Conservation (phyloP, 2,113 vertebrate species). For the Erythrolamprus reginae region DNA sequence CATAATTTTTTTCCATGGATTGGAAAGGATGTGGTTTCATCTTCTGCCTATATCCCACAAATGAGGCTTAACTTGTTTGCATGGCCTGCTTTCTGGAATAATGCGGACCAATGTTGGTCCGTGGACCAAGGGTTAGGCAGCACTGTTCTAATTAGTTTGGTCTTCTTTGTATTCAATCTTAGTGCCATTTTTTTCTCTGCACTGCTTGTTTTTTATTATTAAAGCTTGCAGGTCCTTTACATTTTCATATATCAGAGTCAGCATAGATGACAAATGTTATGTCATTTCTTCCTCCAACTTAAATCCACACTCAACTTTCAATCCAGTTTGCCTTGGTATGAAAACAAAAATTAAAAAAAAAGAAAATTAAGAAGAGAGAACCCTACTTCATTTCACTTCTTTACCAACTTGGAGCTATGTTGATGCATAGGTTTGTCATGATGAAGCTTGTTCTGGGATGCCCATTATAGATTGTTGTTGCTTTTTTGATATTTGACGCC, state of each 20-base stretch:
- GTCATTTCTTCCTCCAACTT: background rate
- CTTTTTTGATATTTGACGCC: background rate
- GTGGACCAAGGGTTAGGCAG: too few species aligned
- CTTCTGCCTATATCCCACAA: too few species aligned
- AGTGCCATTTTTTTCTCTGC: background rate
- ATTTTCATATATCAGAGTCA: background rate
- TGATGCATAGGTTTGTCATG: background rate
- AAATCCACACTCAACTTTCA: background rate
- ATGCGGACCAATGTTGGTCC: too few species aligned
- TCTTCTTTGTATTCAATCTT: background rate
- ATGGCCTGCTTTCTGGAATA: too few species aligned
- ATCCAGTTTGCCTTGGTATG: background rate
- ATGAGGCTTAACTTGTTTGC: too few species aligned
- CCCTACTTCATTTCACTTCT: too few species aligned
- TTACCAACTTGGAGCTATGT: too few species aligned
- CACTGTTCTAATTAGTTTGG: background rate
- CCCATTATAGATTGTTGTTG: background rate
- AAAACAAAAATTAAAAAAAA: background rate
- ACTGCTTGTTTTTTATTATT: background rate
- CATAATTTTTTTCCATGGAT: too few species aligned
- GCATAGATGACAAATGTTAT: background rate
- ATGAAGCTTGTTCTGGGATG: background rate
- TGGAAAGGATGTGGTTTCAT: too few species aligned
- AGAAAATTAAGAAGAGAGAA: too few species aligned
- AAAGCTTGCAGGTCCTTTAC: background rate